Conservation (phyloP, 2,797 vertebrate genomes). For the Cichlasoma orientale region DNA sequence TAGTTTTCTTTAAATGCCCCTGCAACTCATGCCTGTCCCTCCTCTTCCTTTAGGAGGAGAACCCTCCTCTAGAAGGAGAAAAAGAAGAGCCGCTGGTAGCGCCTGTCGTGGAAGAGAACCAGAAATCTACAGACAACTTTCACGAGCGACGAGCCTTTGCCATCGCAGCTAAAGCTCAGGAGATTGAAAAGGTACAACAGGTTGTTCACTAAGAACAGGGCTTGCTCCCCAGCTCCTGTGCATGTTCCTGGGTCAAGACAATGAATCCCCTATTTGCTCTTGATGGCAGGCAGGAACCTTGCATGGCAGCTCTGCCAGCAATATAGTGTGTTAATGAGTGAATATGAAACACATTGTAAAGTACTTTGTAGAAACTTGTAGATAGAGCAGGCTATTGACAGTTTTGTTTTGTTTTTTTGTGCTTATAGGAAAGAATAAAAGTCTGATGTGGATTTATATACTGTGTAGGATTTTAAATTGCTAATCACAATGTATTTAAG, state of each 20-base stretch:
- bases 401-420: not conserved
- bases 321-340: not conserved
- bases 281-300: not conserved
- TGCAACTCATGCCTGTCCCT: not conserved
- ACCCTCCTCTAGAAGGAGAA: constrained; percentile 57
- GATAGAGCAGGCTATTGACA: no score
- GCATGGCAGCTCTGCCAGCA: not conserved
- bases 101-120: constrained; percentile 61
- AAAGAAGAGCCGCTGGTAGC: constrained; percentile 62
- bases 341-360: not conserved
- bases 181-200: constrained; percentile 80
- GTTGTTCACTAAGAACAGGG: not conserved
- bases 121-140: constrained; percentile 65
- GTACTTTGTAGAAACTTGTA: not conserved
- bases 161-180: constrained; percentile 79
- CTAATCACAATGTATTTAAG: not conserved
- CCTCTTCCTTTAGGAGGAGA: constrained; percentile 67
- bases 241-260: not conserved
- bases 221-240: not conserved
- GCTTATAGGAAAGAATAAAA: not conserved
- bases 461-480: not conserved
- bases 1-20: not conserved
- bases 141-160: constrained; percentile 75
- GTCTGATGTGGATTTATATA: not conserved
- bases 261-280: not conserved